phyloP scores from a whole-genome alignment of 1,140 invertebrate species.

The Chionoecetes opilio region DNA sequence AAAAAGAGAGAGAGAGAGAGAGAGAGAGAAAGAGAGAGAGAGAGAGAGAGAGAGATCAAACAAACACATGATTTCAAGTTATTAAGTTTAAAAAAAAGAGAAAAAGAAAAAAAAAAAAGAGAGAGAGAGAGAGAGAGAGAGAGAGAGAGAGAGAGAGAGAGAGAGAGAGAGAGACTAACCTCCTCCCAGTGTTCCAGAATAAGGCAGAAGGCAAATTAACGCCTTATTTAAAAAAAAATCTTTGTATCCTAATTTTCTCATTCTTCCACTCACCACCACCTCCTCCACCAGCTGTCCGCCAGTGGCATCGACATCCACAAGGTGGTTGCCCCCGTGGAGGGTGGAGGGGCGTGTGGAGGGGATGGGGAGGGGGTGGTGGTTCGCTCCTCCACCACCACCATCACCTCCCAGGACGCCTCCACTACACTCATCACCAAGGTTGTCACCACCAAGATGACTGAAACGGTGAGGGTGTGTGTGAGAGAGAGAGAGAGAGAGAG shows the following conservation, averaged over 20 bases:
- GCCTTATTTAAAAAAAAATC: background rate
- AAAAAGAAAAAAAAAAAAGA: too few species aligned
- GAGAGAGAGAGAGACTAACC: too few species aligned
- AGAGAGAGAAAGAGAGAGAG: too few species aligned
- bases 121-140: too few species aligned
- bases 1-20: too few species aligned
- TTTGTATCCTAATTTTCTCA: background rate
- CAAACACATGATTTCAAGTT: too few species aligned
- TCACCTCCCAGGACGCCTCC: conserved; percentile 63
- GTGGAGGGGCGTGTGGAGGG: background rate
- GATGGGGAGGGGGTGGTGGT: conserved; percentile 16
- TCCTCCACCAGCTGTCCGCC: conserved; percentile 57
- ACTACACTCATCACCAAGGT: conserved; percentile 77
- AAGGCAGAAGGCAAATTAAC: too few species aligned
- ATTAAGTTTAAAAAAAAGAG: too few species aligned
- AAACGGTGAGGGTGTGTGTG: conserved; percentile 34
- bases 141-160: too few species aligned
- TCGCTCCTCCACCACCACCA: conserved; percentile 73
- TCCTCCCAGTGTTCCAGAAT: too few species aligned
- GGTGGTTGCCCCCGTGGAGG: conserved; percentile 34
- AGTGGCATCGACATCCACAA: conserved; percentile 79
- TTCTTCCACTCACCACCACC: conserved; percentile 21
- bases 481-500: too few species aligned
- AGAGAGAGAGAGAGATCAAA: too few species aligned
- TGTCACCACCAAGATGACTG: conserved; percentile 74